Evolutionary conservation across 2,888 invertebrate species (phyloP), one percentile per base, ranked within the genome.

Genomic region (Dynastes hyllus): DNA sequence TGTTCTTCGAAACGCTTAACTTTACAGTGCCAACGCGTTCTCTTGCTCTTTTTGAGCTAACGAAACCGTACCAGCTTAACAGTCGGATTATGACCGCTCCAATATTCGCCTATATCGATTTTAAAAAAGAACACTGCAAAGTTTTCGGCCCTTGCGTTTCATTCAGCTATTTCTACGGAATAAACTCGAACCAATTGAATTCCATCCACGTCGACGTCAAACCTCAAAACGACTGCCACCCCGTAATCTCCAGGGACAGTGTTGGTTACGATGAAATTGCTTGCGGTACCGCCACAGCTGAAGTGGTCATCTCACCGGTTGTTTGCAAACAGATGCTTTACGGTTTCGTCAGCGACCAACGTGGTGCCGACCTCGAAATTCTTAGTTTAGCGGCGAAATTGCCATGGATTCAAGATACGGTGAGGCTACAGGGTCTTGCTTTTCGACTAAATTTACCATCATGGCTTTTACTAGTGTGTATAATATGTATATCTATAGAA

Each of bases 1-100:
- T 66, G n/a, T n/a, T 40, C 45, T 66, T 66, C 16, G 66, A 66
- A 66, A 29, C 66, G 0, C 1, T 29, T 4, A 66, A 66, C 45
- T 66, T 66, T 16, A 45, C 16, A 6, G 6, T 66, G 3, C 66
- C 66, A 22, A 40, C 66, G 6, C 37, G 22, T 13, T 37, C 40
- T 0, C 2, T 66, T 0, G 66, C 66, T 16, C 16, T 66, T 6
- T 40, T 66, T 4, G 29, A 66, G 29, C 2, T 66, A 6, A 32
- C 32, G 2, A 40, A 37, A 9, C 40, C 66, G 8, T 66, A 40
- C 45, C 13, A 16, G 8, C 4, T 66, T 1, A 16, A 16, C 16
- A 40, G 45, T 8, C 4, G 11, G 2, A 16, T 66, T 16, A 9
- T 8, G 6, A 9, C 37, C 3, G 16, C 27, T 61, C n/a, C 27